Base-by-base conservation (phyloP, 2,888 invertebrate genomes). In the Ormyrus nitidulus region DNA sequence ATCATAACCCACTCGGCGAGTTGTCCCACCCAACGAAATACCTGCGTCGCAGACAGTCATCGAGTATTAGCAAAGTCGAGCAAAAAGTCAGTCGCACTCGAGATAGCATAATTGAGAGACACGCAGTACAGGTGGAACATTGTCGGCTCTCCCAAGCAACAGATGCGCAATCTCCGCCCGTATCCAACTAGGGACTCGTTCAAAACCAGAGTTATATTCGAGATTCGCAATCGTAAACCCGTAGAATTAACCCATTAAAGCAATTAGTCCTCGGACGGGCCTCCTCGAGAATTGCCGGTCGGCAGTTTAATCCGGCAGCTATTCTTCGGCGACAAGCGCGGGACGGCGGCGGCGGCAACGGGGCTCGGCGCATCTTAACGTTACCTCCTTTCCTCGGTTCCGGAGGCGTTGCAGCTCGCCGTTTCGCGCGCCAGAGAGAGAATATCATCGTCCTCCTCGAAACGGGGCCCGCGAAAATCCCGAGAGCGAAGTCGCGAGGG, bases 281-380 rank as follows among this genome's bases (percentile, higher is more conserved):
- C 72, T 19, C 19, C 19, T 53, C 9, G 48, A 59, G 68, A 73
- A 80, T 81, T 81, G 76, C 77, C 68, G 74, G 72, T 54, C 56
- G 65, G 80, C 68, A 71, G 77, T 80, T 69, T 76, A 77, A 77
- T 77, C 80, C 71, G 69, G 69, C 61, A 13, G 56, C 56, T 54
- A 73, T 73, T 75, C 75, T 68, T 53, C 64, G 76, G 66, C 64
- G 69, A 69, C 77, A 77, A 19, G 76, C 76, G 48, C 7, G n/a
- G 8, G 11, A 65, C 62, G 19, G 7, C 62, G 72, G n/a, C 72
- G 72, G 53, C 44, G 69, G 69, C 46, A 69, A 58, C 46, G 19
- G 19, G 19, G 19, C 19, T 19, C 19, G 19, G 19, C 19, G 19
- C 19, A 19, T 19, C 19, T 19, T 56, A 56, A 6, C 49, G 65